A percentile compares a stretch with the other conserved stretches of the same genome.
Conservation (phyloP, 2,113 vertebrate species). For the Chloropsis hardwickii region DNA sequence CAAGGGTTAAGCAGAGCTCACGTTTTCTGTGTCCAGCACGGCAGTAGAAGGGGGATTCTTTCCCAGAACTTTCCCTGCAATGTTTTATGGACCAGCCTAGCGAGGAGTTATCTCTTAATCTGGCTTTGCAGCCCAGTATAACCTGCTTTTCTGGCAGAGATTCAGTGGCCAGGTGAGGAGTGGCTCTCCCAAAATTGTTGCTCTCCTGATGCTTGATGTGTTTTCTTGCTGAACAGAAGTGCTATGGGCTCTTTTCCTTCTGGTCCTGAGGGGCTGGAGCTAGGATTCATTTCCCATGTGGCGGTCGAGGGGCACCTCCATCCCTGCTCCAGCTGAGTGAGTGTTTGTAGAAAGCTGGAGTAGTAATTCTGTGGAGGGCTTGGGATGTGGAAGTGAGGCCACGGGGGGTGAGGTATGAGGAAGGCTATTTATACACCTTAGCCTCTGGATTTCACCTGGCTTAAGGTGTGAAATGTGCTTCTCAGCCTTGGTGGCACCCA, state of each 20-base stretch:
- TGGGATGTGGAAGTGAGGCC: background rate
- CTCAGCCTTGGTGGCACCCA: background rate
- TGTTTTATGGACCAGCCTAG: background rate
- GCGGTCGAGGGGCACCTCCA: background rate
- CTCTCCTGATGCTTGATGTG: background rate
- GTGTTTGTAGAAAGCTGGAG: background rate
- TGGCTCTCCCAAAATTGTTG: background rate
- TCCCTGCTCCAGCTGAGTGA: background rate
- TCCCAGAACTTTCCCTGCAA: slow-evolving; percentile 8
- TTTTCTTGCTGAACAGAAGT: background rate
- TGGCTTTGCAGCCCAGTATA: slow-evolving; percentile 23
- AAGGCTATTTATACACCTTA: background rate
- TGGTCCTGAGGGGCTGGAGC: background rate
- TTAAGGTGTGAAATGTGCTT: background rate
- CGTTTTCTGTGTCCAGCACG: background rate
- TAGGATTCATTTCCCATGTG: background rate
- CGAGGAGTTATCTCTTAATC: background rate
- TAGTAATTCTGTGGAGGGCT: background rate
- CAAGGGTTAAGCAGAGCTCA: background rate
- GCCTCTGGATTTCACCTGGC: background rate
- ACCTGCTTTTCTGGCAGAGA: slow-evolving; percentile 17
- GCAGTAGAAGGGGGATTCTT: background rate
- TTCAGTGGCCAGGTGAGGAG: background rate
- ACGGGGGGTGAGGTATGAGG: background rate
- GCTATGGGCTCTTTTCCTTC: background rate